Evolutionary conservation across 2,888 invertebrate genomes (phyloP), one percentile per base, ranked within the genome.

Genomic region (Dasypolia templi): DNA sequence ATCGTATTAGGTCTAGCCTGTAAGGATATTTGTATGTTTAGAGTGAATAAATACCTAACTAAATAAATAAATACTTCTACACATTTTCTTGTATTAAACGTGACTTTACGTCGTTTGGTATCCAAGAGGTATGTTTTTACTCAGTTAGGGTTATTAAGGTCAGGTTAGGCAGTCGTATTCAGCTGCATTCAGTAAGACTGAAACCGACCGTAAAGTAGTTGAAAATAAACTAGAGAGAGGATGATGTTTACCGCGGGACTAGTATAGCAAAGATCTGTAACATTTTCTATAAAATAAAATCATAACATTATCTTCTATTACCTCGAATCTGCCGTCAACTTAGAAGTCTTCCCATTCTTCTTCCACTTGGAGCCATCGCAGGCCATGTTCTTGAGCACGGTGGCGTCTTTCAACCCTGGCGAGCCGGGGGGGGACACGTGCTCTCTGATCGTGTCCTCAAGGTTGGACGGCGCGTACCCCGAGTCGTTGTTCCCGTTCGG

Each of bases 401-500:
- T 94, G 1, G 94, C 95, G 26, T 94, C 91, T 89, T 94, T 93
- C 90, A 96, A 65, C 61, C 95, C 96, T 55, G 97, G 97, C 1
- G 96, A 96, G 0, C 91, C 93, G 66, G 96, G 96, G 0, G 97
- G 97, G 29, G 97, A 96, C 49, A 96, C 95, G 89, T 97, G 97
- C 88, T 97, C 97, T 35, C 94, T 93, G 80, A 94, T 93, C 17
- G 96, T 96, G 64, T 97, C 97, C 82, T 96, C 96, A 0, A 95
- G 87, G 76, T 97, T 97, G 87, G 97, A 97, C 78, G 98, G 97
- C 75, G 97, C 98, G 93, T 98, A 98, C 77, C 98, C 98, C 74
- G 98, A 98, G 94, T 98, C 98, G 94, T 98, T 98, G 96, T 98
- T 98, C 85, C 98, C 98, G 92, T 98, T 98, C 55, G 98, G 97